Evolutionary conservation across 2,113 vertebrate species (phyloP).

Genomic region (Danio rerio): DNA sequence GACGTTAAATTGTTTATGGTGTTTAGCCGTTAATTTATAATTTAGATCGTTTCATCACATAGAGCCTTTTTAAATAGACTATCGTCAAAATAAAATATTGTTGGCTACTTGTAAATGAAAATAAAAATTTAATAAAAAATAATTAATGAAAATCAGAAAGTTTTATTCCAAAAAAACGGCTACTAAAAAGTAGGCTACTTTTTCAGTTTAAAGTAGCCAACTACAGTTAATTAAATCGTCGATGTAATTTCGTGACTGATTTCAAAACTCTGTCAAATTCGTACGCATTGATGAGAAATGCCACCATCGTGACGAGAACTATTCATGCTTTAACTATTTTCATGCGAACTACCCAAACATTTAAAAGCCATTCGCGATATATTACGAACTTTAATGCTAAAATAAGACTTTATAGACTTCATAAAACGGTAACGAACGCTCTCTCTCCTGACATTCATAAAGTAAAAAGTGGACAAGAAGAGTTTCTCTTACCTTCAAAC

Average conservation of each 20-base stretch:
- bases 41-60: background rate
- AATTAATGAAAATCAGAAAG: background rate
- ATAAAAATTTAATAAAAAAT: background rate
- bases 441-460: background rate
- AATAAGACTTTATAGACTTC: background rate
- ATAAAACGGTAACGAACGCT: background rate
- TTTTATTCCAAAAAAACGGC: background rate
- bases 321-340: background rate
- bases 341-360: background rate
- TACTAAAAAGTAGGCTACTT: no score
- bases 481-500: conserved; percentile 39
- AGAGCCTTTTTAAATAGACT: background rate
- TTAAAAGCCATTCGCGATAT: background rate
- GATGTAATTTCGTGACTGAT: background rate
- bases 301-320: no score
- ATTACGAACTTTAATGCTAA: background rate
- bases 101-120: background rate
- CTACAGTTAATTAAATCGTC: background rate
- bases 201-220: background rate
- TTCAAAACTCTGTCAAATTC: background rate
- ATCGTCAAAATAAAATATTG: background rate
- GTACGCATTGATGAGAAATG: background rate
- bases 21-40: no score
- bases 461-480: background rate
- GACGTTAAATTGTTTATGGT: background rate